Evolutionary conservation across 2,113 vertebrate species (phyloP), one percentile per base, ranked within the genome.

Genomic region (Thermophis baileyi): DNA sequence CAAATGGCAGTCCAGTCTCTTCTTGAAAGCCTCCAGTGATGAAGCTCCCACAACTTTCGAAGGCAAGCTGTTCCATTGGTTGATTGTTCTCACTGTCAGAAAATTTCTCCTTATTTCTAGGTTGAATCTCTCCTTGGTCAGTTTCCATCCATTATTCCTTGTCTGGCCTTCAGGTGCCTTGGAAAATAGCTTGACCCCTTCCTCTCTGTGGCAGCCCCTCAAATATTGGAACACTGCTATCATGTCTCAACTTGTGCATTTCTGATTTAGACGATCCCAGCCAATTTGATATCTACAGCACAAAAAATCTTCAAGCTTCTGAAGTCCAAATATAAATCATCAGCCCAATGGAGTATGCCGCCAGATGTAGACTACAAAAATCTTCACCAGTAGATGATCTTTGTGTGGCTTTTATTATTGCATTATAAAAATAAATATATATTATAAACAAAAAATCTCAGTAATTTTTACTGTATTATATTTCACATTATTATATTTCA

Each of bases 211-310:
- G 47, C 47, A 47, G 47, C 47, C 47, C 47, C 47, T 47, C 47
- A 47, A 47, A 4, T 47, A 47, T 47, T 47, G 47, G 47, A 47
- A 47, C 47, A 47, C 47, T 47, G 2, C 47, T 47, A 47, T 47
- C 47, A 47, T 47, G 47, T 16, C 74, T 81, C 74, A 81, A 44
- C 7, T 20, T 40, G 1, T 81, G 16, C 86, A 11, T 50, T 87
- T 50, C 12, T 87, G 49, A 50, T 50, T 51, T 16, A 87, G 89
- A 69, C 92, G 91, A 85, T 25, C 3, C 2, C 35, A 50, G 85
- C 1, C 95, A 94, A n/a, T 92, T 90, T 93, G 93, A 40, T 2
- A 2, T 1, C 1, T 27, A 74, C 89, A 10, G 93, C 95, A 88
- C 90, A 54, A 60, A 60, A 60, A 60, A 60, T 16, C 57, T 95